Base-by-base conservation (phyloP, 2,797 vertebrate genomes). In the Linurgus olivaceus region DNA sequence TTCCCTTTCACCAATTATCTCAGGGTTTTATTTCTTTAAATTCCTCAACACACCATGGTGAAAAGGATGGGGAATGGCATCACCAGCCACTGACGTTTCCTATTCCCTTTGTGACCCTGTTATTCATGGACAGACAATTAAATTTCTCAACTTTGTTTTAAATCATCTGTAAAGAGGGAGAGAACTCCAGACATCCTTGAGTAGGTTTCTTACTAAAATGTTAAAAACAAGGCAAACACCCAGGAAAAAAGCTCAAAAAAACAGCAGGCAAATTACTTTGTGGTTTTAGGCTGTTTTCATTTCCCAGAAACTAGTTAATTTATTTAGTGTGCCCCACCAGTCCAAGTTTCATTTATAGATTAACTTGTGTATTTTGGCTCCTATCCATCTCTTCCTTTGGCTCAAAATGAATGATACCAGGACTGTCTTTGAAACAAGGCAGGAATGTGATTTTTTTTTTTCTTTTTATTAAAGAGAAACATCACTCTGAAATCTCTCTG, bases 371-470 rank as follows among this genome's bases (percentile, higher is more conserved):
- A 29, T 81, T 94, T 98, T 99, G 98, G 98, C 98, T 95, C 77
- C 82, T 96, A 67, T 98, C 98, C 98, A 97, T 97, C 97, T 96
- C 96, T 97, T 93, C 96, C 97, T 97, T 97, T 97, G 97, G 98
- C 97, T 97, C 97, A 92, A 97, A 98, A 98, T 98, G 98, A 98
- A 86, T 88, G 90, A 75, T 91, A 70, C 42, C 44, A 50, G 63
- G 61, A 37, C 80, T 98, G 97, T 97, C 98, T 98, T 98, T 98
- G 98, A 98, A 98, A 98, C 96, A 73, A 92, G 95, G 85, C 97
- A 98, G 98, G 98, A 98, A 98, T 98, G 98, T 95, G 95, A 97
- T 52, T 28, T 42, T 96, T 55, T 33, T 57, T 42, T 87, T 88
- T 89, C 88, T 98, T 96, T 75, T 97, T 90, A 96, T 98, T 93